These are phyloP conservation scores for Podocnemis expansa DNA, from an alignment of 2,113 vertebrate genomes.

Conservation along the genomic window DNA sequence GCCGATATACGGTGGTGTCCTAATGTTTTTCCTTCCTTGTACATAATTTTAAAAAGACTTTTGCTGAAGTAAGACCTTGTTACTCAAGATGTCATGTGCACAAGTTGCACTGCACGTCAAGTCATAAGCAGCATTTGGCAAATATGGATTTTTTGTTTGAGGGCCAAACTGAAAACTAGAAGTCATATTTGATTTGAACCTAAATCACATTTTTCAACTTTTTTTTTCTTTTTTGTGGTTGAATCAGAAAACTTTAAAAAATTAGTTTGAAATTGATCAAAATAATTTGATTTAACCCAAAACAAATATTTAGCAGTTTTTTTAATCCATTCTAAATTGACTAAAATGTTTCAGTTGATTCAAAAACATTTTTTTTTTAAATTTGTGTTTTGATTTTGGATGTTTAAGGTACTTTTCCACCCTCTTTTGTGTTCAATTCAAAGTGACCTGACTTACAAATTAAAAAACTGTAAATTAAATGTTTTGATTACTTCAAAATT, in stretches of 20 bases:
- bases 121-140: neutral
- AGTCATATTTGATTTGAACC: no score
- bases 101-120: neutral
- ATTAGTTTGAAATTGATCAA: neutral
- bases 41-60: neutral
- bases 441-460: neutral
- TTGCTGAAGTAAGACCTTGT: neutral
- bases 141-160: neutral
- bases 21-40: neutral
- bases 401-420: neutral
- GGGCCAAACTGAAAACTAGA: neutral
- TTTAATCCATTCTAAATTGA: neutral
- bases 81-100: neutral
- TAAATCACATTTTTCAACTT: no score
- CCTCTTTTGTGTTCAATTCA: neutral
- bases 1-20: neutral
- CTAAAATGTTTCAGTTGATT: no score
- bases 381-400: neutral
- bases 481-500: neutral
- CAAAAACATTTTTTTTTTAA: neutral
- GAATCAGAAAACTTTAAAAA: neutral
- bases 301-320: no score
- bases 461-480: neutral
- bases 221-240: neutral
- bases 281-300: no score